A percentile compares a stretch with the other conserved stretches of the same genome.
These are phyloP conservation scores for Leucopternis melanops DNA, from an alignment of 2,113 vertebrate species.

Conservation along the genomic window DNA sequence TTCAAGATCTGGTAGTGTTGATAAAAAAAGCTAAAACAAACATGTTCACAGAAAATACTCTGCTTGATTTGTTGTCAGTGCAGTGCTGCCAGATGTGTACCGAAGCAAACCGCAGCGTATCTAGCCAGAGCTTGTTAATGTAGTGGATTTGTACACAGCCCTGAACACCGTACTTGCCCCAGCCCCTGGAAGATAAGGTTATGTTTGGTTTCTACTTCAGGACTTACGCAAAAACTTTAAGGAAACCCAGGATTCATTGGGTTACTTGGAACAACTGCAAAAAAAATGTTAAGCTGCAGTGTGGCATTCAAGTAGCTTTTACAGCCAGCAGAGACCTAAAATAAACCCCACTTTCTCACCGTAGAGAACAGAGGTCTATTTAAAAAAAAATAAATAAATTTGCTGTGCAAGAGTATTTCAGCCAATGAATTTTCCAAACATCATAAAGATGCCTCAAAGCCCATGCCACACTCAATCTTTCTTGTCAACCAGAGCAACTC, in stretches of 20 bases:
- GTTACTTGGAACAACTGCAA: neutral
- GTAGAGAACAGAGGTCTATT: neutral
- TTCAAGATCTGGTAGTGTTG: neutral
- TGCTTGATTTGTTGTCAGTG: neutral
- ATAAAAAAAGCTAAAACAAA: conserved; percentile 3
- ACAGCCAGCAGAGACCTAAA: neutral
- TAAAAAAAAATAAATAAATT: neutral
- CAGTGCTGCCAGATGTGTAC: neutral
- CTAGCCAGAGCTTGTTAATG: neutral
- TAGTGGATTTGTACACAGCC: neutral
- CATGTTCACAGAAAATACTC: neutral
- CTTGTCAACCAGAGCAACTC: neutral
- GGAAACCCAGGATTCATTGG: neutral
- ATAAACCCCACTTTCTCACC: neutral
- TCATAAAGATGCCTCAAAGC: neutral
- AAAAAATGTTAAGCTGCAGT: neutral
- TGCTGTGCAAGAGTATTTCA: neutral
- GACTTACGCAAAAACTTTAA: neutral
- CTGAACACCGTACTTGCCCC: neutral
- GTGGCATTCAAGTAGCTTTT: neutral
- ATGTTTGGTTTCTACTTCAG: neutral
- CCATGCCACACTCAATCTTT: neutral
- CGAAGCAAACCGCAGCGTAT: accelerated
- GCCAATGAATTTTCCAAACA: neutral
- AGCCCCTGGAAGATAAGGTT: neutral